These are phyloP conservation scores for Meda fulgida DNA, from an alignment of 2,797 vertebrate genomes.

Conservation along the genomic window DNA sequence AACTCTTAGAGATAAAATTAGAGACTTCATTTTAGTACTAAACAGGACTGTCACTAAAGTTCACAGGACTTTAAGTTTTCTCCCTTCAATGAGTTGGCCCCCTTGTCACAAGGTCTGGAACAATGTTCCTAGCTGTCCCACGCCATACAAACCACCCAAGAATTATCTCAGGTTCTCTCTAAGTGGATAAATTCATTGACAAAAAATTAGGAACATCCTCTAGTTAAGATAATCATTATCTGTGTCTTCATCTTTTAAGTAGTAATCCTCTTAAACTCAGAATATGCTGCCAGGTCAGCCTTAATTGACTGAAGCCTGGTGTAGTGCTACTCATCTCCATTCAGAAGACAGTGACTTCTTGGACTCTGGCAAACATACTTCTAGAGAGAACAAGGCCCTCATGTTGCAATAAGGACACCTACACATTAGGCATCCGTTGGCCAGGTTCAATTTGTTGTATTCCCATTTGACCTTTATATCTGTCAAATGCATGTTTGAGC, in stretches of 20 bases:
- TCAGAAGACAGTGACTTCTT: conserved; percentile 20
- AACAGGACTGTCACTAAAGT: neutral
- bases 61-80: neutral
- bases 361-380: neutral
- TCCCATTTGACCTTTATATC: neutral
- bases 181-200: conserved; percentile 30
- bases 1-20: neutral
- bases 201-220: conserved; percentile 12
- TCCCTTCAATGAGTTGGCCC: neutral
- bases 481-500: neutral
- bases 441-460: neutral
- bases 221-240: conserved; percentile 39
- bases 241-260: conserved; percentile 30
- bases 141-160: conserved; percentile 11
- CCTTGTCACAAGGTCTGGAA: neutral
- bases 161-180: conserved; percentile 41
- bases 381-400: neutral
- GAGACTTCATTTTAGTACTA: neutral
- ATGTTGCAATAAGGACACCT: neutral
- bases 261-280: conserved; percentile 56
- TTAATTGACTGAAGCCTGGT: conserved; percentile 64
- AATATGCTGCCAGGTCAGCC: conserved; percentile 63
- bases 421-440: neutral
- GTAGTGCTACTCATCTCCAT: conserved; percentile 48
- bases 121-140: neutral